These are phyloP conservation scores for Wiebesia pumilae DNA, from an alignment of 1,140 invertebrate species.

Conservation along the genomic window DNA sequence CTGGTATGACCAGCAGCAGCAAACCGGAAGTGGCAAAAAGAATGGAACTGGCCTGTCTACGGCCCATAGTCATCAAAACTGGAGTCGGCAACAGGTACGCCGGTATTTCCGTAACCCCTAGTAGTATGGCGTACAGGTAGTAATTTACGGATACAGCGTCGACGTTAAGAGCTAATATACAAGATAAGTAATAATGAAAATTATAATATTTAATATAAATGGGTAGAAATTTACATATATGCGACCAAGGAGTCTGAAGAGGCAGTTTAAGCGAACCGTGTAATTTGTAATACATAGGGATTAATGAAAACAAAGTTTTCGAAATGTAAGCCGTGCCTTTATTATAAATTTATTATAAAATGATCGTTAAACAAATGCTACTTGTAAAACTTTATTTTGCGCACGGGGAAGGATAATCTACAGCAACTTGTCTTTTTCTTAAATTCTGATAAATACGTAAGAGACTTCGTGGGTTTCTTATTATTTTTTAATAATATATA, in stretches of 20 bases:
- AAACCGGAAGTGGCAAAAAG: constrained; percentile 72
- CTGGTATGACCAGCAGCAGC: constrained; percentile 70
- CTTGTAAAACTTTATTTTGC: too few relatives aligned
- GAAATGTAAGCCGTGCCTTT: background rate
- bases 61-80: constrained; percentile 70
- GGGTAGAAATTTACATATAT: too few relatives aligned
- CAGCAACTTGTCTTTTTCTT: too few relatives aligned
- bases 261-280: too few relatives aligned
- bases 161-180: constrained; percentile 72
- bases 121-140: constrained; percentile 72
- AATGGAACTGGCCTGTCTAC: constrained; percentile 67
- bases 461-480: too few relatives aligned
- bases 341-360: background rate
- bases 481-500: too few relatives aligned
- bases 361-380: background rate
- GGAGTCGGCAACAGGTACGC: constrained; percentile 75
- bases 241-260: too few relatives aligned
- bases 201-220: too few relatives aligned
- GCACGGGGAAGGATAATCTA: too few relatives aligned
- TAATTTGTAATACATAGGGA: background rate
- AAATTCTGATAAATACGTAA: too few relatives aligned
- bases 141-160: constrained; percentile 73
- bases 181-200: background rate
- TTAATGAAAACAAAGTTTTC: background rate
- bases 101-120: constrained; percentile 75